Evolutionary conservation across 2,113 vertebrate genomes (phyloP).

Genomic region (Mesocricetus auratus): DNA sequence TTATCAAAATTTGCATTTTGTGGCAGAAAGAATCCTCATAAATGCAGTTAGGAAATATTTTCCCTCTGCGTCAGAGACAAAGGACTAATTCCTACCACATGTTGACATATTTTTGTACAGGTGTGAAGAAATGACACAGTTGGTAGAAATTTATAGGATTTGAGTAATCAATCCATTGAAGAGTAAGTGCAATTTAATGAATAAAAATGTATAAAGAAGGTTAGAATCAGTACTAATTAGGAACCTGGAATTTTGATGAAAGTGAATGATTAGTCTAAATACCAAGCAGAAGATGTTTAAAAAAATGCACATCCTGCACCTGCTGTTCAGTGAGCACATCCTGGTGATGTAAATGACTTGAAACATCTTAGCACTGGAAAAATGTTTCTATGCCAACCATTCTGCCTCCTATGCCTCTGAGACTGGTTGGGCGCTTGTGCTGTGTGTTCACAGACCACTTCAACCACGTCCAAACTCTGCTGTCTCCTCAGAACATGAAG

Average conservation of each 20-base stretch:
- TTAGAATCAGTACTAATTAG: not conserved
- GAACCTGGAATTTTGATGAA: not conserved
- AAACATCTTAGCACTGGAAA: not conserved
- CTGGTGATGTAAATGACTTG: not conserved
- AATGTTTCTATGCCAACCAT: not conserved
- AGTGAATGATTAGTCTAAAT: not conserved
- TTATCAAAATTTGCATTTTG: not conserved
- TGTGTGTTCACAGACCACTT: not conserved
- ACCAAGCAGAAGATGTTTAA: not conserved
- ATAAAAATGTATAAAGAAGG: not conserved
- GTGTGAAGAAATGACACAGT: not conserved
- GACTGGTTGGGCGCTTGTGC: not conserved
- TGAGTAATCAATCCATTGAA: not conserved
- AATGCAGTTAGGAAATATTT: not conserved
- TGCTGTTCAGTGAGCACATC: too few species aligned
- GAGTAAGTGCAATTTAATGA: not conserved
- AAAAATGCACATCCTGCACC: not conserved
- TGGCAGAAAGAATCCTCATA: not conserved
- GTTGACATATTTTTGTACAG: not conserved
- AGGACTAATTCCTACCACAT: not conserved
- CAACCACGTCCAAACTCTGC: not conserved
- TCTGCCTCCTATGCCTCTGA: not conserved
- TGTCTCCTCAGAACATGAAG: not conserved
- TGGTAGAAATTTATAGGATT: not conserved
- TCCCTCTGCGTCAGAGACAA: not conserved